Evolutionary conservation across 2,888 invertebrate species (phyloP), one percentile per base, ranked within the genome.

Genomic region (Cheilosia variabilis): DNA sequence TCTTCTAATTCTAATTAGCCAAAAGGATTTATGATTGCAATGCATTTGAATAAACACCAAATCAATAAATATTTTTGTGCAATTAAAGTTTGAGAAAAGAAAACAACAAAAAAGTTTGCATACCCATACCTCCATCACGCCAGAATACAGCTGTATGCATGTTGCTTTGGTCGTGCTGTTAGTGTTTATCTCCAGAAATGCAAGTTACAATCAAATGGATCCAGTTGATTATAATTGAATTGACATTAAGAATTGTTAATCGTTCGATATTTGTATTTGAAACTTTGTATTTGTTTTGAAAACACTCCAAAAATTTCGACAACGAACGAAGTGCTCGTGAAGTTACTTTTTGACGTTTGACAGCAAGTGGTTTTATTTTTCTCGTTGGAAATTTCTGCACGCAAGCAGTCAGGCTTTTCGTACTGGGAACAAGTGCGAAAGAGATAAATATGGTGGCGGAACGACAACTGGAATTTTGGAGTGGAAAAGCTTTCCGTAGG

Each of bases 71-170:
- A 57, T 31, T 52, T 31, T 13, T 47, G 60, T 10, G 66, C 50
- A 10, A 37, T 65, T 47, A 22, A 15, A n/a, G 24, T 52, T 37
- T 50, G n/a, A 10, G 13, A 17, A 31, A 47, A 57, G 15, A 41
- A 69, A 83, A 45, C 55, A 47, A 31, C 3, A 50, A 13, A 22
- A 47, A 53, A 65, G 17, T 19, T 7, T 58, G 65, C 10, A 69
- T 53, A 19, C 17, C 22, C 52, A 75, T 88, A 92, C 92, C 92
- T 90, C 92, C 92, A 87, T 92, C 91, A 80, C 91, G 90, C 91
- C 91, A 92, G 89, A 92, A 92, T 41, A 92, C 92, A 43, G 92
- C 92, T 50, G 92, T 92, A 88, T 92, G 91, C 92, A 92, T 92
- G 69, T 47, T 79, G 24, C 2, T 60, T 52, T 37, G 50, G 13